These are phyloP conservation scores for Hypothenemus hampei DNA, from an alignment of 1,140 invertebrate genomes.

Conservation along the genomic window DNA sequence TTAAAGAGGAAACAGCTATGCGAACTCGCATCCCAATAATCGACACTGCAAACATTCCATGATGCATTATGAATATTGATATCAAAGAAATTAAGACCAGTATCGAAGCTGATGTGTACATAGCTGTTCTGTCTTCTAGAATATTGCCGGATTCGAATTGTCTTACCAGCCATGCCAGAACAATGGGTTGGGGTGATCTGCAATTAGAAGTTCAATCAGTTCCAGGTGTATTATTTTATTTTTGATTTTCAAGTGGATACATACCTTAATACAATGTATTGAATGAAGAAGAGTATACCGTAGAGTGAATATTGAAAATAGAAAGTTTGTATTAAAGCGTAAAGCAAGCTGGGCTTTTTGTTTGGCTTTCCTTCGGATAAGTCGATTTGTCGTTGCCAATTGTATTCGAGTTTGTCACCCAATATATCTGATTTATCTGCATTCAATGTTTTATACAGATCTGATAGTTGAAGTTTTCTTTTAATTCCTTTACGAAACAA, in stretches of 20 bases:
- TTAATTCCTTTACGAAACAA: constrained; percentile 34
- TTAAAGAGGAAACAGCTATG: constrained; percentile 54
- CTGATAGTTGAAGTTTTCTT: constrained; percentile 33
- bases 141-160: constrained; percentile 12
- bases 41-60: constrained; percentile 46
- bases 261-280: constrained; percentile 47
- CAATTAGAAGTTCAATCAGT: no score
- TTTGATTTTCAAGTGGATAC: constrained; percentile 23
- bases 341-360: constrained; percentile 40
- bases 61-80: constrained; percentile 34
- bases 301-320: constrained; percentile 45
- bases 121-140: constrained; percentile 18
- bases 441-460: constrained; percentile 37
- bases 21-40: constrained; percentile 57
- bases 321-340: constrained; percentile 47
- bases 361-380: constrained; percentile 25
- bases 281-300: constrained; percentile 45
- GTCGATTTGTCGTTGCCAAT: constrained; percentile 48
- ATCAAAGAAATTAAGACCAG: constrained; percentile 29
- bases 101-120: constrained; percentile 28
- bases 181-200: constrained; percentile 49
- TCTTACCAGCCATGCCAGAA: constrained; percentile 45
- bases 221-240: neutral
- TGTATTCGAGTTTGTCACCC: constrained; percentile 48
- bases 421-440: constrained; percentile 39